Base-by-base conservation (phyloP, 2,113 vertebrate genomes). In the Crotalus helleri region DNA sequence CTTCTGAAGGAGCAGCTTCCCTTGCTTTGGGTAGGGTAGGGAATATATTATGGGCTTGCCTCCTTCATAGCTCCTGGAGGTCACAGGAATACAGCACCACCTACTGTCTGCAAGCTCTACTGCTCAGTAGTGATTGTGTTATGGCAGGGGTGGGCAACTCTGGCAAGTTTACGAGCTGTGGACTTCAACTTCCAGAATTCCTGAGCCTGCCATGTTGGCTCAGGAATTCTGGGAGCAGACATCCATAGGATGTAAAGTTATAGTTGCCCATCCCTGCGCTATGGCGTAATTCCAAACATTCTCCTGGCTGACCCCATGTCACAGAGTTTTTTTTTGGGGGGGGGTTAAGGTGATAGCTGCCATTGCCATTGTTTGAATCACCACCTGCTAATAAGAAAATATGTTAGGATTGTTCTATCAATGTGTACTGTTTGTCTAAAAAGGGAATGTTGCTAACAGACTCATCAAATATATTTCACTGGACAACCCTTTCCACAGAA, bases 391-490 rank as follows among this genome's bases (percentile, higher is more conserved):
- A 0, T 10, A 58, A 55, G 29, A 0, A 2, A 0, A 3, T 58
- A 39, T 81, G 17, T 21, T 54, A 26, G 11, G 21, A 64, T 44
- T 51, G 21, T 33, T 85, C 17, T 39, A 5, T 33, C 10, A 17
- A 23, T 51, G 4, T 49, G 1, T 0, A 5, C 33, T 61, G 3
- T 61, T 39, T 24, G 61, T 92, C 94, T 93, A 93, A 94, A 90
- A 95, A 61, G 95, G 92, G 93, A 88, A 91, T 89, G 86, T 90
- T 13, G 88, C 59, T 7, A 90, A 94, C 88, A 90, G 86, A 81
- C 85, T 93, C 91, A 24, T 0, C 10, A 96, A 95, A 94, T 94
- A 88, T 94, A 96, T 88, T 93, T 94, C 95, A 95, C 94, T 92
- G 3, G 93, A 92, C 61, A 87, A 69, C 69, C n/a, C 90, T 7